Percentiles rank a stretch among this genome's conserved stretches.
These are phyloP conservation scores for Mesembrinibis cayennensis DNA, from an alignment of 2,113 vertebrate genomes.

Conservation along the genomic window DNA sequence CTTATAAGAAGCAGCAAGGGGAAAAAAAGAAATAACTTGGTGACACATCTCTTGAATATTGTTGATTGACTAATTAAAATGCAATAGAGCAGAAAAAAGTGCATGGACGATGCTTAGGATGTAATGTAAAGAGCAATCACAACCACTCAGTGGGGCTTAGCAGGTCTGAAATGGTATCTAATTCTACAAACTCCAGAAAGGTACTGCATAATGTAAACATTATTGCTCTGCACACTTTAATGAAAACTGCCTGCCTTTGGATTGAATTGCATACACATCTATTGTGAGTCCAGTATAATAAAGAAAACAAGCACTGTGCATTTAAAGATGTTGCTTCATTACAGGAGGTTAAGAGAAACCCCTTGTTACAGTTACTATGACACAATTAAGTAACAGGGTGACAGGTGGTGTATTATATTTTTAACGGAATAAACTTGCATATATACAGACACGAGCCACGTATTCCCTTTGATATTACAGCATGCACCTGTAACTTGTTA, in stretches of 20 bases:
- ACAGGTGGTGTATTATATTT: slow-evolving; percentile 73
- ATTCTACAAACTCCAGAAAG: slow-evolving; percentile 77
- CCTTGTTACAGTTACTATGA: slow-evolving; percentile 75
- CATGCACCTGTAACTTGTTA: slow-evolving; percentile 73
- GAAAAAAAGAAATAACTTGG: not conserved
- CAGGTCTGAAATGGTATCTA: slow-evolving; percentile 69
- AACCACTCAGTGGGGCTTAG: slow-evolving; percentile 73
- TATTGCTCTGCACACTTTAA: slow-evolving; percentile 74
- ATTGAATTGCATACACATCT: slow-evolving; percentile 52
- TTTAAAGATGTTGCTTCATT: slow-evolving; percentile 66
- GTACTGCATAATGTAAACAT: slow-evolving; percentile 73
- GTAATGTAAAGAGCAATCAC: slow-evolving; percentile 71
- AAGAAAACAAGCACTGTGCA: slow-evolving; percentile 26
- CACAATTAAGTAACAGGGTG: slow-evolving; percentile 77
- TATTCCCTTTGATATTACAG: slow-evolving; percentile 61
- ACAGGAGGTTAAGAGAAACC: slow-evolving; percentile 79
- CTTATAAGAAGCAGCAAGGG: slow-evolving; percentile 16
- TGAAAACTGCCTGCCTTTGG: slow-evolving; percentile 70
- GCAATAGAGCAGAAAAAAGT: slow-evolving; percentile 73
- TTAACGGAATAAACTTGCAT: slow-evolving; percentile 62
- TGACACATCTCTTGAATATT: slow-evolving; percentile 66
- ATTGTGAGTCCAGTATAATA: slow-evolving; percentile 63
- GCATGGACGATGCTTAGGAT: slow-evolving; percentile 63
- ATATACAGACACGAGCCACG: slow-evolving; percentile 18
- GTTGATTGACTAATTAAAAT: slow-evolving; percentile 76